These are phyloP conservation scores for Musca domestica DNA, from an alignment of 1,140 invertebrate species.

Conservation along the genomic window DNA sequence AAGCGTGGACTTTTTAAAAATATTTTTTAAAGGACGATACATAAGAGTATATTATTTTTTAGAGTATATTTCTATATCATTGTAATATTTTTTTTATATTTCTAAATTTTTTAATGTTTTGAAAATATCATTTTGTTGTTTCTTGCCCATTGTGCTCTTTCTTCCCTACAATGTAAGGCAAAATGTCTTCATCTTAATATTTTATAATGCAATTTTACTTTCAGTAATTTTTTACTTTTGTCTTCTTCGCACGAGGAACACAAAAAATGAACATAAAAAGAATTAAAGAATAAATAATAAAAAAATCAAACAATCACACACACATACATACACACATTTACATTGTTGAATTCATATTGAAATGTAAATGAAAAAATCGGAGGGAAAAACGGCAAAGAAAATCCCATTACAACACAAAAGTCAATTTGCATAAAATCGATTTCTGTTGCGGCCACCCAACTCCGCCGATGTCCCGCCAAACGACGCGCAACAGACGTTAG, in stretches of 20 bases:
- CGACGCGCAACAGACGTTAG: too few species aligned
- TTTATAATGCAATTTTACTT: constrained; percentile 13
- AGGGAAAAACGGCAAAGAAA: constrained; percentile 16
- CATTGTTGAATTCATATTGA: constrained; percentile 43
- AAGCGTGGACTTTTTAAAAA: too few species aligned
- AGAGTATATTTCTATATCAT: too few species aligned
- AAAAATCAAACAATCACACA: not conserved
- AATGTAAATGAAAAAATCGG: constrained; percentile 24
- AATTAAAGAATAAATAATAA: constrained; percentile 40
- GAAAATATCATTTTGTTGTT: too few species aligned
- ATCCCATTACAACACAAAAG: constrained; percentile 41
- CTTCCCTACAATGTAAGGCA: too few species aligned
- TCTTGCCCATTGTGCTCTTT: too few species aligned
- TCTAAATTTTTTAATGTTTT: too few species aligned
- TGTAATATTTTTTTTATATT: too few species aligned
- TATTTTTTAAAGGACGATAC: too few species aligned
- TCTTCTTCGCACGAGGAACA: too few species aligned
- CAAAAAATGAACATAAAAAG: constrained; percentile 29
- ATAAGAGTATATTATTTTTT: too few species aligned
- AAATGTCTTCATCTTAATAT: constrained; percentile 7
- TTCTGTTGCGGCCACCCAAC: constrained; percentile 11
- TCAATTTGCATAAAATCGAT: constrained; percentile 55
- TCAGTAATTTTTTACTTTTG: constrained; percentile 14
- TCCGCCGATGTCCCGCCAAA: too few species aligned
- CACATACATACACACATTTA: constrained; percentile 25